Percentiles rank a stretch among this genome's conserved stretches.
These are phyloP conservation scores for Corythornis cristatus DNA, from an alignment of 2,113 vertebrate genomes.

Conservation along the genomic window DNA sequence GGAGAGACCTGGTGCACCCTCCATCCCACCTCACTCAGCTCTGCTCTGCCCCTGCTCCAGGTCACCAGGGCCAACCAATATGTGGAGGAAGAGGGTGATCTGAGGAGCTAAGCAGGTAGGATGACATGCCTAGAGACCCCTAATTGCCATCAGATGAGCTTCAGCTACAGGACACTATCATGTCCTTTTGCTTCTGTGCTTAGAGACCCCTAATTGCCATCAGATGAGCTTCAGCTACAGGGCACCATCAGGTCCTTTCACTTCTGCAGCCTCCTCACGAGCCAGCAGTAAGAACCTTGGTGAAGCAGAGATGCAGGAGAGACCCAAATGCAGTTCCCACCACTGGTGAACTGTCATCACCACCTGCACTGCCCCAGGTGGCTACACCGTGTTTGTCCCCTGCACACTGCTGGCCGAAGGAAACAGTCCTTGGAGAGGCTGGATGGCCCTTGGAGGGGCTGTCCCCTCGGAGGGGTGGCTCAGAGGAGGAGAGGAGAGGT, in stretches of 20 bases:
- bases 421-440: not conserved
- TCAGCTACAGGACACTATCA: not conserved
- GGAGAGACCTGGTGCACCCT: accelerated
- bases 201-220: not conserved
- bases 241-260: accelerated
- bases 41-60: not conserved
- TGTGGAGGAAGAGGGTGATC: not conserved
- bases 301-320: not conserved
- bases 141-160: not conserved
- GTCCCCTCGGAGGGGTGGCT: not conserved
- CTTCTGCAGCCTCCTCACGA: not conserved
- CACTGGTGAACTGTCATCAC: not conserved
- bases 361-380: not conserved
- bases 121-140: not conserved
- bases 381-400: not conserved
- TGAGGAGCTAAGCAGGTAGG: not conserved
- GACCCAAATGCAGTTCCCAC: not conserved
- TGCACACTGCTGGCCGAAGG: not conserved
- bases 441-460: not conserved
- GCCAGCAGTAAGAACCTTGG: not conserved
- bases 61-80: not conserved
- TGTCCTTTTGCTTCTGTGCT: not conserved
- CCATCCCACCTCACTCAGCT: not conserved
- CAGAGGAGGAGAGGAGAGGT: not conserved
- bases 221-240: not conserved